Evolutionary conservation across 2,797 vertebrate genomes (phyloP).

Genomic region (Sebastes minor): DNA sequence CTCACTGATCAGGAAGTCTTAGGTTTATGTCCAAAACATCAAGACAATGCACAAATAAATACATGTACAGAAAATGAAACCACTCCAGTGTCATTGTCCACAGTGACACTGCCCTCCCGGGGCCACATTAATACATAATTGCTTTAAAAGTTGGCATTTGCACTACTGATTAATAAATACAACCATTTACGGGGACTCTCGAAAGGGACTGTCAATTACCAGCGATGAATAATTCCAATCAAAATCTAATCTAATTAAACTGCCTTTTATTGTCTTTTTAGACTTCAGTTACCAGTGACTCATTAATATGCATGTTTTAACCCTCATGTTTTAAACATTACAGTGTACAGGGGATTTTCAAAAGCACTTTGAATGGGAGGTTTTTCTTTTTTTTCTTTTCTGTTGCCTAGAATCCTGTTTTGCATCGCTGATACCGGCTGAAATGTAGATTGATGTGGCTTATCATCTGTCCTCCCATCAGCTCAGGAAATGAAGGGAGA

Average conservation of each 20-base stretch:
- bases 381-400: constrained; percentile 26
- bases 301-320: constrained; percentile 90
- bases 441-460: constrained; percentile 73
- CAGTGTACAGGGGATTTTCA: constrained; percentile 76
- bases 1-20: not conserved
- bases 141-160: constrained; percentile 86
- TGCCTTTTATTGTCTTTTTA: constrained; percentile 90
- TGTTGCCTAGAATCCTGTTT: constrained; percentile 64
- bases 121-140: constrained; percentile 70
- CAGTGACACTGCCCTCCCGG: not conserved
- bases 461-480: constrained; percentile 71
- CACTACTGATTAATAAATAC: constrained; percentile 88
- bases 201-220: constrained; percentile 83
- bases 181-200: constrained; percentile 84
- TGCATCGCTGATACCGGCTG: constrained; percentile 70
- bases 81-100: constrained; percentile 30
- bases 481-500: constrained; percentile 64
- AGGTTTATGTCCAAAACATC: not conserved
- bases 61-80: not conserved
- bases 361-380: constrained; percentile 74
- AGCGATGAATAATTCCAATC: constrained; percentile 91
- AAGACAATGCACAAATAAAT: not conserved
- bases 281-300: constrained; percentile 85
- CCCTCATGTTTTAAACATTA: constrained; percentile 84
- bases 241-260: constrained; percentile 91